These are phyloP conservation scores for Polymixis flavicincta DNA, from an alignment of 2,888 invertebrate species.

Conservation along the genomic window DNA sequence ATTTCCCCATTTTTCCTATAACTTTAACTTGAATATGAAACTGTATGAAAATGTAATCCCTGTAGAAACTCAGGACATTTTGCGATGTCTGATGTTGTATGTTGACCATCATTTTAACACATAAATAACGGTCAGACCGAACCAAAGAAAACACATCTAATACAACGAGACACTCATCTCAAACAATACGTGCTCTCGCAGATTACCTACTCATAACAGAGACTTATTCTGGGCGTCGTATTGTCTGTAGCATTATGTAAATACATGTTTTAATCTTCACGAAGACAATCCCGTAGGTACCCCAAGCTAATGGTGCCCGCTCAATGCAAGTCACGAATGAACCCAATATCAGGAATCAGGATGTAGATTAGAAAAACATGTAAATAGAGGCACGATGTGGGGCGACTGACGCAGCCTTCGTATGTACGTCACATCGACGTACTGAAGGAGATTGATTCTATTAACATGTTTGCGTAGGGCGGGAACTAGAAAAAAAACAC, in stretches of 20 bases:
- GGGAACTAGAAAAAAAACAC: constrained; percentile 33
- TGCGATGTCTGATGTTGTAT: constrained; percentile 32
- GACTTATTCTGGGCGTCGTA: constrained; percentile 76
- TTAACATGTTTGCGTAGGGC: constrained; percentile 60
- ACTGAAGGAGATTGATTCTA: constrained; percentile 61
- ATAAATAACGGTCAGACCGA: constrained; percentile 22
- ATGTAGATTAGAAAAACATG: constrained; percentile 85
- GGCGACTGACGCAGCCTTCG: constrained; percentile 63
- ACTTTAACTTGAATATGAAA: neutral
- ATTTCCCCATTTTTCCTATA: neutral
- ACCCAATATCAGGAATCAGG: constrained; percentile 82
- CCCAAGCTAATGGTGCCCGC: constrained; percentile 75
- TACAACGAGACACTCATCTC: constrained; percentile 49
- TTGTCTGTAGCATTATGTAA: constrained; percentile 83
- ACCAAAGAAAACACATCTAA: constrained; percentile 35
- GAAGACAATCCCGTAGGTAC: constrained; percentile 68
- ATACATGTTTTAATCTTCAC: constrained; percentile 80
- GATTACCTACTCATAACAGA: constrained; percentile 68
- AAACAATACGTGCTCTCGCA: constrained; percentile 62
- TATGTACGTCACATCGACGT: constrained; percentile 60
- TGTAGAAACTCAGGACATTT: constrained; percentile 21
- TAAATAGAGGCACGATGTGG: constrained; percentile 75
- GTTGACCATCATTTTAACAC: constrained; percentile 31
- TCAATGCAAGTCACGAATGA: constrained; percentile 86
- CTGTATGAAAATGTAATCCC: neutral